Base-by-base conservation (phyloP, 1,140 invertebrate species). In the Drosophila elegans region DNA sequence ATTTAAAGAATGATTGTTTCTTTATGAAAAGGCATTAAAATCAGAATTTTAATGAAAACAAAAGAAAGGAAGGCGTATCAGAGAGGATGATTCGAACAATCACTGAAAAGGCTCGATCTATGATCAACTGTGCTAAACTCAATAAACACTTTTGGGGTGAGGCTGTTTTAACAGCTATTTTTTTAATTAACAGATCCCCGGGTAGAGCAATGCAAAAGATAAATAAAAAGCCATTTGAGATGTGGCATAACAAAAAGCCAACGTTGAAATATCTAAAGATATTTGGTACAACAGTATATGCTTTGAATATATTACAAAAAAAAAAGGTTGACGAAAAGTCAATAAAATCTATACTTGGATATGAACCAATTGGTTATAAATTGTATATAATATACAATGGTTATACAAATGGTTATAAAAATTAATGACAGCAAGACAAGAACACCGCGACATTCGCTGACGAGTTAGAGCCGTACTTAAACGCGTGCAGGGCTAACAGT, bases 391-490 rank as follows among this genome's bases (percentile, higher is more conserved):
- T n/a, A n/a, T n/a, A n/a, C n/a, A n/a, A n/a, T n/a, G n/a, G n/a
- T n/a, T n/a, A n/a, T n/a, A 48, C 29, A 11, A 42, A 21, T 69
- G 92, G 75, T 73, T 49, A 21, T 74, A 82, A 67, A 92, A 91
- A 66, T 92, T 78, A 75, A 52, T 89, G 32, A 68, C 69, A 49
- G 91, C 84, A 38, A 41, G n/a, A n/a, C n/a, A n/a, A n/a, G n/a
- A n/a, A n/a, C n/a, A n/a, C n/a, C n/a, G n/a, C n/a, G n/a, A n/a
- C n/a, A n/a, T n/a, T n/a, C n/a, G n/a, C n/a, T n/a, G n/a, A n/a
- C n/a, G n/a, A n/a, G n/a, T n/a, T n/a, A n/a, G n/a, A n/a, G n/a
- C n/a, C n/a, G n/a, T n/a, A n/a, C n/a, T n/a, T n/a, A n/a, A n/a
- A n/a, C n/a, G n/a, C n/a, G n/a, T n/a, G n/a, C n/a, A n/a, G n/a